A percentile compares a stretch with the other conserved stretches of the same genome.
These are phyloP conservation scores for Cinara cedri DNA, from an alignment of 2,888 invertebrate genomes.

Conservation along the genomic window DNA sequence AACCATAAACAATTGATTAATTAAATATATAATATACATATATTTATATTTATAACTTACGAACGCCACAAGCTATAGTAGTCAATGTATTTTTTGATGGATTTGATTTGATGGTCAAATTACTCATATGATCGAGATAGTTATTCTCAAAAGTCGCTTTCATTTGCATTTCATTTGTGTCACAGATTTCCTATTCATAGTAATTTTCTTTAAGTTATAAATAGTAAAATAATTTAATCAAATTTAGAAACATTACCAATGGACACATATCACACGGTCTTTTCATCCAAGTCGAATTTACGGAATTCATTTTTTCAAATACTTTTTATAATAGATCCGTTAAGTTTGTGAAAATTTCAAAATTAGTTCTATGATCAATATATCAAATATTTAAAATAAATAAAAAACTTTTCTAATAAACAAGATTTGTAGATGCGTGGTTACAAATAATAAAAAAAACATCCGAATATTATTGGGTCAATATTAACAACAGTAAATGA, in stretches of 20 bases:
- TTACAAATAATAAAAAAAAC: neutral
- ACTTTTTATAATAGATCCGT: neutral
- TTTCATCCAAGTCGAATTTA: neutral
- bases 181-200: neutral
- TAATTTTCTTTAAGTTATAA: neutral
- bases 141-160: conserved; percentile 63
- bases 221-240: neutral
- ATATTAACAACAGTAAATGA: no score
- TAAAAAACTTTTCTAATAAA: neutral
- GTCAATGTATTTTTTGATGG: conserved; percentile 66
- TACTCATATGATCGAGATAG: conserved; percentile 66
- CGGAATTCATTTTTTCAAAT: neutral
- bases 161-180: conserved; percentile 45
- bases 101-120: conserved; percentile 63
- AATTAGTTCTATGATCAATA: neutral
- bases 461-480: no score
- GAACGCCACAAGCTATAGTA: conserved; percentile 68
- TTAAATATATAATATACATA: no score
- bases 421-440: neutral
- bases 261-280: conserved; percentile 4
- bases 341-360: neutral
- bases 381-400: no score
- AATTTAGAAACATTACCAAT: neutral
- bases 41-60: conserved; percentile 62
- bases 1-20: neutral